Evolutionary conservation across 2,113 vertebrate species (phyloP).

Genomic region (Podarcis cretensis): DNA sequence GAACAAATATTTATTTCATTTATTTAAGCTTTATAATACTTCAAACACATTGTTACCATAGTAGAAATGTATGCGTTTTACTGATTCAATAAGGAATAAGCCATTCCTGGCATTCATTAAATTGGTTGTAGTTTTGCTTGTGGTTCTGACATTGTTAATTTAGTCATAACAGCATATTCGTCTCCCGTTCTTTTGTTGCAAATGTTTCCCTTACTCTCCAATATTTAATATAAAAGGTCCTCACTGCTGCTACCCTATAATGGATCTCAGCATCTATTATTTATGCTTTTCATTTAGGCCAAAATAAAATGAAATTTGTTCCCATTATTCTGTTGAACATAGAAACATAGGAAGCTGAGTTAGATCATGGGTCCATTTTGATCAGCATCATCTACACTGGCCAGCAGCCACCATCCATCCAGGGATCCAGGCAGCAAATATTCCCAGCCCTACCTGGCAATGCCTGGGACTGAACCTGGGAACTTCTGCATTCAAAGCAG

Average conservation of each 20-base stretch:
- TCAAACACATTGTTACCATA: background rate
- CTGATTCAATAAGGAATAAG: background rate
- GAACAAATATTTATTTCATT: too few relatives aligned
- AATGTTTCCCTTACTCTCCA: background rate
- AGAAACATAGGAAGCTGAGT: too few relatives aligned
- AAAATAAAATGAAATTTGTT: background rate
- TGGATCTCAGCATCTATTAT: background rate
- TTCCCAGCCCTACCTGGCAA: too few relatives aligned
- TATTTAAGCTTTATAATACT: too few relatives aligned
- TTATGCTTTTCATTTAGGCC: background rate
- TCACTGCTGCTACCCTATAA: background rate
- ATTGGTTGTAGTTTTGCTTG: background rate
- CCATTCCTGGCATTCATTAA: background rate
- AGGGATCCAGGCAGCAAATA: too few relatives aligned
- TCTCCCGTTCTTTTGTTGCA: background rate
- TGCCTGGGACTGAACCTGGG: too few relatives aligned
- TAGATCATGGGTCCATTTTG: too few relatives aligned
- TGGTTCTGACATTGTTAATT: background rate
- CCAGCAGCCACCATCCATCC: too few relatives aligned
- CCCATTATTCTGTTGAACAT: too few relatives aligned
- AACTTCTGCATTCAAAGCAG: too few relatives aligned
- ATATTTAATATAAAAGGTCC: background rate
- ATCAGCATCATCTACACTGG: too few relatives aligned
- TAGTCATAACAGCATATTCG: background rate
- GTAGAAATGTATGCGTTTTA: background rate